Evolutionary conservation across 2,797 vertebrate species (phyloP).

Genomic region (Peromyscus aztecus): DNA sequence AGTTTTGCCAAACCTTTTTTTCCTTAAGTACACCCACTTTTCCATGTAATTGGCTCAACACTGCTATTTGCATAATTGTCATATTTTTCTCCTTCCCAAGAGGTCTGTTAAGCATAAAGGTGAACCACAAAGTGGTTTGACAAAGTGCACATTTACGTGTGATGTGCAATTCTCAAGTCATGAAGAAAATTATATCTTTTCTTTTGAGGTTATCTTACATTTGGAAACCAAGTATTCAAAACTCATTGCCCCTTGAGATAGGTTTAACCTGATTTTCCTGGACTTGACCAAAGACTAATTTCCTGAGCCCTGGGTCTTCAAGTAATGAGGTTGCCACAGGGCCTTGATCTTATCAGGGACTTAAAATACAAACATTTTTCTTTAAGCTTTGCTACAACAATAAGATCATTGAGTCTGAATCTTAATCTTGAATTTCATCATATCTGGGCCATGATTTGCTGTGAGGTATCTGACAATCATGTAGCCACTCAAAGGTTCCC

Average conservation of each 20-base stretch:
- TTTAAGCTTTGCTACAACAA: slow-evolving; percentile 28
- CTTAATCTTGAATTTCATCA: slow-evolving; percentile 54
- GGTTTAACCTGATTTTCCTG: slow-evolving; percentile 66
- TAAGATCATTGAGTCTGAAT: slow-evolving; percentile 31
- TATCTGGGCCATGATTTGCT: not conserved
- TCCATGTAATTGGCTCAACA: slow-evolving; percentile 75
- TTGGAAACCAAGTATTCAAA: slow-evolving; percentile 46
- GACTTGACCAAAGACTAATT: slow-evolving; percentile 31
- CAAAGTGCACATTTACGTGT: slow-evolving; percentile 67
- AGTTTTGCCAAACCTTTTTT: slow-evolving; percentile 63
- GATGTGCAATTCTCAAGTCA: slow-evolving; percentile 64
- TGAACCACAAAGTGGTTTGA: slow-evolving; percentile 77
- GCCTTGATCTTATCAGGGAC: slow-evolving; percentile 43
- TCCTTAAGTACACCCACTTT: slow-evolving; percentile 75
- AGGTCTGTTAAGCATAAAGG: slow-evolving; percentile 79
- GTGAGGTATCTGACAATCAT: slow-evolving; percentile 21
- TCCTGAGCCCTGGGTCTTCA: slow-evolving; percentile 51
- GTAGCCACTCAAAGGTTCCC: slow-evolving; percentile 9
- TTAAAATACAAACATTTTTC: slow-evolving; percentile 55
- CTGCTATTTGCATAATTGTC: slow-evolving; percentile 82
- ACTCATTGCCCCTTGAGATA: not conserved
- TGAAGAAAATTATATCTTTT: slow-evolving; percentile 23
- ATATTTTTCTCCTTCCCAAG: slow-evolving; percentile 80
- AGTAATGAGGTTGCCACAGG: slow-evolving; percentile 17
- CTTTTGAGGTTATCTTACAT: slow-evolving; percentile 48